phyloP scores from a whole-genome alignment of 2,888 invertebrate genomes.

The Fissipunctia ypsillon region DNA sequence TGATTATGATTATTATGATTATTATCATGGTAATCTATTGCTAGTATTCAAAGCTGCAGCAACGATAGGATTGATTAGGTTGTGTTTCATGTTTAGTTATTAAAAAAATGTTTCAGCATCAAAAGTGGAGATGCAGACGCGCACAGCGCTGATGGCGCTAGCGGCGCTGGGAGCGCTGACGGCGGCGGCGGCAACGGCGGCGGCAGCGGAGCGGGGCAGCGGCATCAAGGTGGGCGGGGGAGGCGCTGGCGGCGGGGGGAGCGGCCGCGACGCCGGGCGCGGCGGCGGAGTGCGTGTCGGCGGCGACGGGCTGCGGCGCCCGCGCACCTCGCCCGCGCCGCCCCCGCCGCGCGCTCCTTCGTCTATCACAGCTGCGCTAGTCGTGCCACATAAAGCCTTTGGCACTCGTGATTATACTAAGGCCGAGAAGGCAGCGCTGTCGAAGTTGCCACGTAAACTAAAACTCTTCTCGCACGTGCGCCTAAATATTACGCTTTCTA shows the following conservation, averaged over 20 bases:
- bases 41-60: background rate
- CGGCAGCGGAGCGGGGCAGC: constrained; percentile 83
- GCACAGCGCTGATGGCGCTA: constrained; percentile 83
- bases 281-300: constrained; percentile 85
- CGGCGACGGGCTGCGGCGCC: constrained; percentile 81
- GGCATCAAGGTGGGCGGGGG: constrained; percentile 85
- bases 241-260: constrained; percentile 76
- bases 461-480: constrained; percentile 93
- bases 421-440: constrained; percentile 92
- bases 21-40: background rate
- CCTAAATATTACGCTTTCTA: constrained; percentile 92
- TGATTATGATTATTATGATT: no score
- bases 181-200: constrained; percentile 78
- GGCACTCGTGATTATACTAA: constrained; percentile 93
- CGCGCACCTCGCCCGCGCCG: constrained; percentile 86
- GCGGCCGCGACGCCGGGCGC: constrained; percentile 81
- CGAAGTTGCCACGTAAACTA: constrained; percentile 92
- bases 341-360: constrained; percentile 87
- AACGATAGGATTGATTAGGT: background rate
- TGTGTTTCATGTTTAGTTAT: background rate
- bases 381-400: constrained; percentile 94
- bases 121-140: constrained; percentile 87
- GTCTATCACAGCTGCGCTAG: constrained; percentile 92
- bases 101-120: constrained; percentile 77
- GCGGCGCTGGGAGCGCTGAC: constrained; percentile 84